phyloP scores from a whole-genome alignment of 2,113 vertebrate genomes.

The Lophius piscatorius region DNA sequence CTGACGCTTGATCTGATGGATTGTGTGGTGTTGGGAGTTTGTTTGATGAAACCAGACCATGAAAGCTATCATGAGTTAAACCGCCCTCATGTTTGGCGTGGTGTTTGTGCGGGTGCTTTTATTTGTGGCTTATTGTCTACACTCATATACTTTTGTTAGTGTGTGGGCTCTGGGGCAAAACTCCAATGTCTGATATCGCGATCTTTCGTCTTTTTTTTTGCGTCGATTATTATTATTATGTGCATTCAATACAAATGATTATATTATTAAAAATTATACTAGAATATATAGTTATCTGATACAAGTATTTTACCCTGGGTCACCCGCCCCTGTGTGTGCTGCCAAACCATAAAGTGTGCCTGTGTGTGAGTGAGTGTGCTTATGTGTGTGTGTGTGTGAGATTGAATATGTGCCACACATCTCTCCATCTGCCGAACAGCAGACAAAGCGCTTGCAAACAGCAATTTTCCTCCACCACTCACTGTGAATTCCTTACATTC shows the following conservation, averaged over 20 bases:
- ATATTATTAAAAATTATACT: too few relatives aligned
- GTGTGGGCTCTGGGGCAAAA: too few relatives aligned
- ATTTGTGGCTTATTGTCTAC: constrained; percentile 18
- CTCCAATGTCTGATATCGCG: too few relatives aligned
- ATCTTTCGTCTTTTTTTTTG: too few relatives aligned
- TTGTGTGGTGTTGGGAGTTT: constrained; percentile 17
- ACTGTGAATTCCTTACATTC: constrained; percentile 74
- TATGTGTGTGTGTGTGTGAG: constrained; percentile 11
- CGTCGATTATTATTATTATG: too few relatives aligned
- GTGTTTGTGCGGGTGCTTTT: constrained; percentile 8
- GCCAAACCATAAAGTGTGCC: background rate
- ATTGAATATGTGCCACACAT: constrained; percentile 28
- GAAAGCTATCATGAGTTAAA: constrained; percentile 31
- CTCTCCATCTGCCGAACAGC: constrained; percentile 52
- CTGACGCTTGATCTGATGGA: background rate
- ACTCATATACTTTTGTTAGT: constrained; percentile 3
- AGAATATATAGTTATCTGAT: too few relatives aligned
- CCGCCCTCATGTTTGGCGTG: background rate
- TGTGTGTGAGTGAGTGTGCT: constrained; percentile 1
- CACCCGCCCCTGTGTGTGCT: too few relatives aligned
- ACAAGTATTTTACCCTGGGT: too few relatives aligned
- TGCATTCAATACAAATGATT: too few relatives aligned
- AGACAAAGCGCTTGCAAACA: constrained; percentile 37
- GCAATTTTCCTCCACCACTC: constrained; percentile 49
- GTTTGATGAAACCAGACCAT: constrained; percentile 30